These are phyloP conservation scores for Pseudorectes ferrugineus DNA, from an alignment of 2,113 vertebrate genomes.

Conservation along the genomic window DNA sequence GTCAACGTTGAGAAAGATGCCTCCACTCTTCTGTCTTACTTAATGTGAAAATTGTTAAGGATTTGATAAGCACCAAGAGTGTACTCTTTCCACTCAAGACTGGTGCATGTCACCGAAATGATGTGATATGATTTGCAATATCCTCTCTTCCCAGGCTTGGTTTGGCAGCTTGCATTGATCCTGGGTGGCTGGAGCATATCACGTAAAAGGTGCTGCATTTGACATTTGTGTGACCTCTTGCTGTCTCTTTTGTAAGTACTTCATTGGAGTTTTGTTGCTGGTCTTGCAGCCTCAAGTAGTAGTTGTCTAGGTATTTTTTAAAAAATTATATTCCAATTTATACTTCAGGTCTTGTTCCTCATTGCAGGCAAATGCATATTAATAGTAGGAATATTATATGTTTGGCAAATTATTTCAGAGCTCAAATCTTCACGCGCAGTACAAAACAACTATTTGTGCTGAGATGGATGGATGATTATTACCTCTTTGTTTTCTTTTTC, in stretches of 20 bases:
- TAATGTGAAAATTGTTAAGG: neutral
- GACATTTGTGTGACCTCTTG: neutral
- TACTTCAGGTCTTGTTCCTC: neutral
- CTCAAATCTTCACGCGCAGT: neutral
- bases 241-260: neutral
- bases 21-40: neutral
- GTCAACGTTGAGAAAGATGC: fast-evolving
- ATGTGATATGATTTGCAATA: neutral
- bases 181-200: neutral
- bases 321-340: neutral
- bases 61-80: neutral
- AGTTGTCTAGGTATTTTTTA: neutral
- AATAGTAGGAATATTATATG: neutral
- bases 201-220: neutral
- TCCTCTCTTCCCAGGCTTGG: neutral
- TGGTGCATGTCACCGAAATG: neutral
- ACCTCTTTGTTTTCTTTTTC: slow-evolving; percentile 40
- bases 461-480: slow-evolving; percentile 23
- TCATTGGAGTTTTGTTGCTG: neutral
- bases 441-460: slow-evolving; percentile 4
- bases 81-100: neutral
- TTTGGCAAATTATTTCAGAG: neutral
- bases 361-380: neutral
- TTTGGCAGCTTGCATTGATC: neutral
- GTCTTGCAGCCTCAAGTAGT: neutral